Conservation (phyloP, 1,140 invertebrate species). For the Lerema accius region DNA sequence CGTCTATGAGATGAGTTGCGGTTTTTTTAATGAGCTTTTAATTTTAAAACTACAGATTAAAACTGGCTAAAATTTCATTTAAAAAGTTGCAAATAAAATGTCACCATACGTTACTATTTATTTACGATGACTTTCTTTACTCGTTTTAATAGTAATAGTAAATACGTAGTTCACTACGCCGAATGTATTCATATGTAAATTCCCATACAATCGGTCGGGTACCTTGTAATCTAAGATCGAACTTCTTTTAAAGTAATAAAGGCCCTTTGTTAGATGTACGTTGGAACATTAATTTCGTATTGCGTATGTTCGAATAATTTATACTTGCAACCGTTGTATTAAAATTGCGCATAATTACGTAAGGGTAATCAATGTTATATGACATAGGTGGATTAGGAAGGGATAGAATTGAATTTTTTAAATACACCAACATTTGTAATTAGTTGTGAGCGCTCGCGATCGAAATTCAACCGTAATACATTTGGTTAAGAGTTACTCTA, state of each 20-base stretch:
- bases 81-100: not conserved
- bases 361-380: not conserved
- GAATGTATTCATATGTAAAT: slow-evolving; percentile 45
- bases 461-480: too few relatives aligned
- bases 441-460: too few relatives aligned
- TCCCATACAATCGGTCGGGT: slow-evolving; percentile 22
- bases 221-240: slow-evolving; percentile 32
- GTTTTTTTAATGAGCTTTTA: not conserved
- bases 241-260: slow-evolving; percentile 33
- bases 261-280: slow-evolving; percentile 28
- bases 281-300: slow-evolving; percentile 34
- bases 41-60: not conserved
- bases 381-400: not conserved
- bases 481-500: too few relatives aligned
- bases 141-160: slow-evolving; percentile 14
- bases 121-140: slow-evolving; percentile 4
- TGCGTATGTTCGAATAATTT: slow-evolving; percentile 24
- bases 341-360: not conserved
- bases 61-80: slow-evolving; percentile 9
- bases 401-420: too few relatives aligned
- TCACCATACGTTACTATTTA: not conserved
- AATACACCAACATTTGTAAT: too few relatives aligned
- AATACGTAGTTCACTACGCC: slow-evolving; percentile 30
- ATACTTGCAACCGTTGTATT: slow-evolving; percentile 23
- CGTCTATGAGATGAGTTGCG: slow-evolving; percentile 4